Conservation (phyloP, 2,113 vertebrate species). For the Opisthocomus hoazin region DNA sequence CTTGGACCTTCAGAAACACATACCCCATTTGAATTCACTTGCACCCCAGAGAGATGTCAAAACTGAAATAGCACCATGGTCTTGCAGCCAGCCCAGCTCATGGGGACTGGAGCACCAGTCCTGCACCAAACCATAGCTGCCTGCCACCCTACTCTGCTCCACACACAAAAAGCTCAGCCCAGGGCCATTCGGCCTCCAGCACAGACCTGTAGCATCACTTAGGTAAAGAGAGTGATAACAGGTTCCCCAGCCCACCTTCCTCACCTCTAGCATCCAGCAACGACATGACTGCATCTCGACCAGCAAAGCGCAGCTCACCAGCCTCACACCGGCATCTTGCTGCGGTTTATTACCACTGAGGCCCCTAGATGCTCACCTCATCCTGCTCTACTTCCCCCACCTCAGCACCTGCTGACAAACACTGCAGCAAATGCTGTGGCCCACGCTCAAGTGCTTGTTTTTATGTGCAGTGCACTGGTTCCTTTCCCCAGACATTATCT, state of each 20-base stretch:
- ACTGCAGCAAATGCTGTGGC: not conserved
- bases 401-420: not conserved
- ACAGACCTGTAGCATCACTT: fast-evolving
- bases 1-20: not conserved
- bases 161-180: not conserved
- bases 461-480: not conserved
- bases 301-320: not conserved
- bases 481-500: not conserved
- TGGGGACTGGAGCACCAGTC: not conserved
- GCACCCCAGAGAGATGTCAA: not conserved
- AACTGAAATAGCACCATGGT: not conserved
- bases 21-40: not conserved
- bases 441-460: not conserved
- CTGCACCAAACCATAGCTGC: not conserved
- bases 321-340: not conserved
- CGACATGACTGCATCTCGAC: not conserved
- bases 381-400: not conserved
- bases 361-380: not conserved
- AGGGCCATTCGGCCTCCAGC: not conserved
- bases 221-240: not conserved
- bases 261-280: not conserved
- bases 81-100: not conserved
- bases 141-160: not conserved
- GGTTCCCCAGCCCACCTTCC: not conserved
- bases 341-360: not conserved